Evolutionary conservation across 2,113 vertebrate species (phyloP).

Genomic region (Solea senegalensis): DNA sequence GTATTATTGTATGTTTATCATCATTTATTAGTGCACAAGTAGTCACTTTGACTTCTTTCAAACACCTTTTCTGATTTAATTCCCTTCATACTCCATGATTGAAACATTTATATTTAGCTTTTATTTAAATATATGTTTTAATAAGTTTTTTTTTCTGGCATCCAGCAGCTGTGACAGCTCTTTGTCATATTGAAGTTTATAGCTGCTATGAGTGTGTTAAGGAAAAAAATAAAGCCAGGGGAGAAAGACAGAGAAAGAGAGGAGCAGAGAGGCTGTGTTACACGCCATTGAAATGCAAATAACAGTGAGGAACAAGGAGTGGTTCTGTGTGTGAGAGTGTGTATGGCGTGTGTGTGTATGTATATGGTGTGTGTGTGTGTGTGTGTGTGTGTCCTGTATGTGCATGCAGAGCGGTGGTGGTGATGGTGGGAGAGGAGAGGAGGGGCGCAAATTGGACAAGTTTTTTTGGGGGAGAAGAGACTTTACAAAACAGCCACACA

Average conservation of each 20-base stretch:
- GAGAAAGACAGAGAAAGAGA: conserved; percentile 56
- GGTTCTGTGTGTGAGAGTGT: conserved; percentile 76
- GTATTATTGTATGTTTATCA: background rate
- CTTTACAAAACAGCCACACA: conserved; percentile 82
- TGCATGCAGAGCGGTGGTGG: conserved; percentile 64
- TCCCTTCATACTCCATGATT: background rate
- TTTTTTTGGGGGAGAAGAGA: conserved; percentile 80
- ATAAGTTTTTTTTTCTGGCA: conserved; percentile 21
- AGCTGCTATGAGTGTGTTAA: conserved; percentile 70
- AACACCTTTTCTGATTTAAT: background rate
- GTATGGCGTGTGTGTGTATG: conserved; percentile 51
- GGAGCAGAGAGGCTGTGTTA: conserved; percentile 74
- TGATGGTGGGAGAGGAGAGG: conserved; percentile 52
- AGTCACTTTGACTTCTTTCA: conserved; percentile 39
- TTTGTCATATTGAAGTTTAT: conserved; percentile 70
- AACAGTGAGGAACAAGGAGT: conserved; percentile 84
- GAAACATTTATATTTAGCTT: background rate
- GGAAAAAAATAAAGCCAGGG: conserved; percentile 71
- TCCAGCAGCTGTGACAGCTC: conserved; percentile 39
- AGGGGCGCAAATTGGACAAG: conserved; percentile 83
- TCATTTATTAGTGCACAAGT: conserved; percentile 4
- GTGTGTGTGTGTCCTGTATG: conserved; percentile 64
- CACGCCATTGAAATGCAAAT: conserved; percentile 88
- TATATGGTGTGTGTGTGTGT: conserved; percentile 54
- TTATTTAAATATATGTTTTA: background rate